phyloP scores from a whole-genome alignment of 2,113 vertebrate species.

The Porphyrio hochstetteri region DNA sequence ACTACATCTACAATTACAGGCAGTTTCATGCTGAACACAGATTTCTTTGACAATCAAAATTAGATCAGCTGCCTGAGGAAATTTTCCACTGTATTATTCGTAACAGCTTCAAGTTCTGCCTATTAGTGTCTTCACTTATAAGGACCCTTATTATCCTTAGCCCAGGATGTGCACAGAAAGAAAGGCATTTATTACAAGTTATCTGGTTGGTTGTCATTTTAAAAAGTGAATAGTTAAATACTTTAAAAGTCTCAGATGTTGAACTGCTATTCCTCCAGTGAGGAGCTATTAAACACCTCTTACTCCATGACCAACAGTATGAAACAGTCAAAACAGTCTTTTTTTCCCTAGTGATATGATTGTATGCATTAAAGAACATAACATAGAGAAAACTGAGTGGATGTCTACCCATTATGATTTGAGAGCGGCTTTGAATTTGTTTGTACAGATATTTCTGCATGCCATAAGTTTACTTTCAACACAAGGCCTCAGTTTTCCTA shows the following conservation, averaged over 20 bases:
- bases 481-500: neutral
- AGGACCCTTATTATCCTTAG: neutral
- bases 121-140: neutral
- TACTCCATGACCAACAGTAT: neutral
- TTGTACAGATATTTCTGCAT: neutral
- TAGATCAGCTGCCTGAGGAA: constrained; percentile 13
- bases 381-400: neutral
- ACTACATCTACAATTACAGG: neutral
- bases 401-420: neutral
- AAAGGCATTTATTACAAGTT: neutral
- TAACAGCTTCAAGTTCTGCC: constrained; percentile 18
- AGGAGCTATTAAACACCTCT: neutral
- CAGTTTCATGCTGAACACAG: neutral
- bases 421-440: neutral
- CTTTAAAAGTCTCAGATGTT: neutral
- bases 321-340: neutral
- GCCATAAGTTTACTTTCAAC: neutral
- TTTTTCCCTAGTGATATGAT: neutral
- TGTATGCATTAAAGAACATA: neutral
- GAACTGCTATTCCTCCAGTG: neutral
- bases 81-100: constrained; percentile 21
- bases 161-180: neutral
- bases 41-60: constrained; percentile 40
- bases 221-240: neutral
- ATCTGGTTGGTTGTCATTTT: neutral